Base-by-base conservation (phyloP, 2,113 vertebrate genomes). In the Ascaphus truei region DNA sequence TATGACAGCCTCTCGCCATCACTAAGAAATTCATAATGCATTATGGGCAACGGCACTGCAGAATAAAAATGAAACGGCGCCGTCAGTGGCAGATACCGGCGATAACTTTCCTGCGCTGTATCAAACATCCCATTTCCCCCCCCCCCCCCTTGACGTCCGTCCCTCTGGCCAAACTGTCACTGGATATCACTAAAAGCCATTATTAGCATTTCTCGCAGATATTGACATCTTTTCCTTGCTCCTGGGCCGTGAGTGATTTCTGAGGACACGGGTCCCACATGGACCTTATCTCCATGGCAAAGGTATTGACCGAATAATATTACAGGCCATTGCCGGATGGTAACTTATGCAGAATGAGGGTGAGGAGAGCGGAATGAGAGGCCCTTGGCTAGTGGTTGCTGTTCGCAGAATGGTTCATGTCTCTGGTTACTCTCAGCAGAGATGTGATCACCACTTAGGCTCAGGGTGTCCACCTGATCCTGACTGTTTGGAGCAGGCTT, bases 191-290 rank as follows among this genome's bases (percentile, higher is more conserved):
- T 81, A 83, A 88, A 84, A 83, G 85, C 81, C 84, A 82, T 79
- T 73, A 95, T 95, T 95, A 94, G 90, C 92, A 96, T 95, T 93
- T 86, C 88, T 91, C 83, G 85, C 85, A 80, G 81, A 86, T 95
- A 95, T 93, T 92, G 93, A 93, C 88, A 90, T 80, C 87, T 83
- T 31, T 87, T 88, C 79, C 82, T 84, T 75, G 39, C 84, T 88
- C 84, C 84, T 77, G 83, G 76, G 80, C 72, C 37, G 84, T 94
- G 92, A 95, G 90, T 90, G 91, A 93, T 94, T 92, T 89, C 87
- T 87, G 66, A 23, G 56, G 57, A 60, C 66, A 60, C 30, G 41
- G 56, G 66, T 20, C 31, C 43, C 43, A 16, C 25, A 13, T 16
- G 3, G 84, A 88, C 77, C 82, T 85, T 89, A 91, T 92, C 91